phyloP scores from a whole-genome alignment of 2,888 invertebrate species.

The Orthosia gracilis region DNA sequence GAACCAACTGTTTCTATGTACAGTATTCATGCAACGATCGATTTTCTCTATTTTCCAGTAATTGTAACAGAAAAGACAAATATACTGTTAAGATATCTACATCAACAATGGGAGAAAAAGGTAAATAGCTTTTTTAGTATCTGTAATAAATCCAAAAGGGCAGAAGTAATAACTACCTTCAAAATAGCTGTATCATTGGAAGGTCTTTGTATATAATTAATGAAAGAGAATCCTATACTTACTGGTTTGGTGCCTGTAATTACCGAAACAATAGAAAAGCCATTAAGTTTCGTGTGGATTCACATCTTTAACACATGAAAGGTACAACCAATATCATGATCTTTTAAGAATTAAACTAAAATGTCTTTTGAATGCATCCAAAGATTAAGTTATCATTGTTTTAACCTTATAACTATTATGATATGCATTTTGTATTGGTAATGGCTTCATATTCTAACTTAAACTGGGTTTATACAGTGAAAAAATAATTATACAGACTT shows the following conservation, averaged over 20 bases:
- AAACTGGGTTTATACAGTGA: background rate
- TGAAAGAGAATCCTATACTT: no score
- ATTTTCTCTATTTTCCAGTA: slow-evolving; percentile 92
- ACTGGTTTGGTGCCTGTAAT: no score
- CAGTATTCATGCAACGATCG: slow-evolving; percentile 44
- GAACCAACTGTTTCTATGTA: background rate
- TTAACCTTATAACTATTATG: no score
- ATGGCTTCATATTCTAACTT: no score
- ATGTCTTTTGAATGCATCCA: background rate
- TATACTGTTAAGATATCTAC: slow-evolving; percentile 97
- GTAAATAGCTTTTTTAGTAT: slow-evolving; percentile 77
- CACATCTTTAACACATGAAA: no score
- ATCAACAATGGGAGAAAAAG: slow-evolving; percentile 99
- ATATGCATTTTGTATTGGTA: background rate
- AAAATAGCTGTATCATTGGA: background rate
- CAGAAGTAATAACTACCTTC: background rate
- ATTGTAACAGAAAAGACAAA: slow-evolving; percentile 99
- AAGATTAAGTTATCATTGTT: background rate
- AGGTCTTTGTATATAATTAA: background rate
- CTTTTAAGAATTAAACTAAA: no score
- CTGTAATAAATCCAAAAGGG: background rate
- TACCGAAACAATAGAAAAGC: no score
- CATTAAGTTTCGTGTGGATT: no score
- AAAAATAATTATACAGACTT: background rate
- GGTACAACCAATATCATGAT: no score